Evolutionary conservation across 2,888 invertebrate genomes (phyloP), one percentile per base, ranked within the genome.

Genomic region (Lithophane semibrunnea): DNA sequence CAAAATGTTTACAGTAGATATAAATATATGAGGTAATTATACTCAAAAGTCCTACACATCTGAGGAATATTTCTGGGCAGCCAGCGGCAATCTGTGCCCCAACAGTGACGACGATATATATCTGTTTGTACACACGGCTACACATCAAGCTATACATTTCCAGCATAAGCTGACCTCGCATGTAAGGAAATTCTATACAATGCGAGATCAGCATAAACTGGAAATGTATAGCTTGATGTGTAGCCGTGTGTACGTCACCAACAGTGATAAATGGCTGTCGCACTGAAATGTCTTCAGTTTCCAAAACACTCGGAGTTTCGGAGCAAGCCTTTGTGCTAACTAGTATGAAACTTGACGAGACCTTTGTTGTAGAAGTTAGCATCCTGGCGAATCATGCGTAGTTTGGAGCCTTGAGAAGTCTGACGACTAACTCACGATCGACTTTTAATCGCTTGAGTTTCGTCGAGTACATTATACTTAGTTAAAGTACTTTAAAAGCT

Each of bases 251-350:
- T n/a, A 72, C 68, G 75, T 75, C 81, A 82, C 69, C 64, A 80
- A 54, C 84, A 71, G 70, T 84, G 88, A 86, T 80, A 84, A 86
- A 86, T 86, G 71, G 61, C 18, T 79, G 76, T 75, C 75, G 75
- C 58, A 66, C 77, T 75, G 76, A 78, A 77, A 83, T 75, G 79
- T 76, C 86, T 78, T 79, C 80, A 80, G 83, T 78, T 83, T 70
- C 74, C 65, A 67, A 81, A 81, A 79, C 69, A 80, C 71, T 77
- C 61, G 54, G 60, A 79, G 83, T 84, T 79, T 82, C 49, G 42
- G 56, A 72, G 71, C 66, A 74, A 85, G 75, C 79, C 77, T 83
- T 88, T 86, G 83, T 83, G 63, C 44, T 73, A 85, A 77, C 82
- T 77, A 76, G 54, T 47, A 42, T 54, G 77, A 47, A 73, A 82